Evolutionary conservation across 2,888 invertebrate genomes (phyloP).

Genomic region (Drosophila stalkeri): DNA sequence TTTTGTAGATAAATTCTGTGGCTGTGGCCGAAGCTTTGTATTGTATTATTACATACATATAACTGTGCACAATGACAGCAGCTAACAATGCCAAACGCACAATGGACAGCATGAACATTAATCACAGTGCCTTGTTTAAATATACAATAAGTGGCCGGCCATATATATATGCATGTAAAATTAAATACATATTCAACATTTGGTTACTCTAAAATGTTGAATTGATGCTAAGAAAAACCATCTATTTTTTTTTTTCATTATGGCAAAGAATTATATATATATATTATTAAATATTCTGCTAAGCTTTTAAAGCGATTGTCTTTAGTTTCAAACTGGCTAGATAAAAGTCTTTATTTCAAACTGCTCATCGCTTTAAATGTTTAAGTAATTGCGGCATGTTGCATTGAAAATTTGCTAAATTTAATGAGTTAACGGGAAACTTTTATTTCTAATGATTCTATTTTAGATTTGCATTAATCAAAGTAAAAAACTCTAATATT

Average conservation of each 20-base stretch:
- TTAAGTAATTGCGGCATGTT: not conserved
- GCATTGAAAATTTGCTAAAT: not conserved
- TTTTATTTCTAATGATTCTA: not conserved
- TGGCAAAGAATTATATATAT: not conserved
- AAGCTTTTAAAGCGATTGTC: not conserved
- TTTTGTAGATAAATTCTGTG: conserved; percentile 32
- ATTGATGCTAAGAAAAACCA: not conserved
- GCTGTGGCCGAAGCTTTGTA: conserved; percentile 21
- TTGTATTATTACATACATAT: conserved; percentile 32
- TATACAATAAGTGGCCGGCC: conserved; percentile 17
- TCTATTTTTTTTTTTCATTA: not conserved
- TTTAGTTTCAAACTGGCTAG: not conserved
- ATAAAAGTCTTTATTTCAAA: not conserved
- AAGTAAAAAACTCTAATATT: not conserved
- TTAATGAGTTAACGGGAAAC: not conserved
- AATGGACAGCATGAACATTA: conserved; percentile 61
- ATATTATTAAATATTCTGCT: not conserved
- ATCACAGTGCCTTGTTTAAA: conserved; percentile 42
- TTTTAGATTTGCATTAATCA: not conserved
- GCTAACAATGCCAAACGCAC: conserved; percentile 61
- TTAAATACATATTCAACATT: conserved; percentile 22
- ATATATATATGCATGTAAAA: conserved; percentile 5
- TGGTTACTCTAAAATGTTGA: not conserved
- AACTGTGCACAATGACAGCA: conserved; percentile 64
- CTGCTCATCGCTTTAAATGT: not conserved